A percentile compares a stretch with the other conserved stretches of the same genome.
Evolutionary conservation across 2,113 vertebrate species (phyloP).

Genomic region (Buteo buteo): DNA sequence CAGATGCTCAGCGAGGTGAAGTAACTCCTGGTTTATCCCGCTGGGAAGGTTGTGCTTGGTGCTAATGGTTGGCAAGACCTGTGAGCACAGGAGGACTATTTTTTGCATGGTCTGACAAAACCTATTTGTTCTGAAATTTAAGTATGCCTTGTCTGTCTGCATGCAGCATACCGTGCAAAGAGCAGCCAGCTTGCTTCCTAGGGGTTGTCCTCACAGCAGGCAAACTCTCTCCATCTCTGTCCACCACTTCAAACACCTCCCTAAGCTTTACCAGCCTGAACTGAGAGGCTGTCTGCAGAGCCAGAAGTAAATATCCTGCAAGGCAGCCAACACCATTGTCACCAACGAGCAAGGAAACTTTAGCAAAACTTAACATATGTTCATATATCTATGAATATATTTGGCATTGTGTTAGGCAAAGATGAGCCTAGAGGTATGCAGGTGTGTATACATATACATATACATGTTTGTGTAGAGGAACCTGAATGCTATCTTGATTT

Average conservation of each 20-base stretch:
- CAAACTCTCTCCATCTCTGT: background rate
- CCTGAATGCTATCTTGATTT: background rate
- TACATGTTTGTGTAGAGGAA: background rate
- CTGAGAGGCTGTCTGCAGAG: background rate
- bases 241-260: background rate
- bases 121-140: background rate
- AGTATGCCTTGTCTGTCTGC: background rate
- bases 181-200: background rate
- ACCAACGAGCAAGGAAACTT: background rate
- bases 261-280: background rate
- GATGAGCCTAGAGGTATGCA: background rate
- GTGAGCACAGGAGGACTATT: background rate
- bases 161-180: accelerated
- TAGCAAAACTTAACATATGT: background rate
- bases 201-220: background rate
- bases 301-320: background rate
- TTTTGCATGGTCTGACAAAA: background rate
- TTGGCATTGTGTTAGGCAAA: background rate
- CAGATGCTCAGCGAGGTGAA: background rate
- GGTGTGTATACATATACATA: background rate
- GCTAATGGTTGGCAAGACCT: background rate
- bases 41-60: background rate
- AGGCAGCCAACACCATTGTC: background rate
- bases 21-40: background rate
- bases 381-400: background rate